Evolutionary conservation across 2,113 vertebrate species (phyloP).

Genomic region (Pheucticus melanocephalus): DNA sequence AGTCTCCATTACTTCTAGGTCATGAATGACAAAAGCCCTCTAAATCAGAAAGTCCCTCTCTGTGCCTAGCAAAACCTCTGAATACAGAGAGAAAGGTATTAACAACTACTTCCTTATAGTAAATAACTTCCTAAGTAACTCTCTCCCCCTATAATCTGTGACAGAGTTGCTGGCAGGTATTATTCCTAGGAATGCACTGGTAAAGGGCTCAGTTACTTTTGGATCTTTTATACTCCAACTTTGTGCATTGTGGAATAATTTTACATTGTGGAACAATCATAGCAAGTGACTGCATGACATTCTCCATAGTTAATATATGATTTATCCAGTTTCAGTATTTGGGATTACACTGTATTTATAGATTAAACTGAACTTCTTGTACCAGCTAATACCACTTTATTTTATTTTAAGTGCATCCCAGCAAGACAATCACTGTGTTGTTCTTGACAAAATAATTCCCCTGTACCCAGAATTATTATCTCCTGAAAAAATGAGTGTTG

Average conservation of each 20-base stretch:
- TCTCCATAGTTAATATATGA: background rate
- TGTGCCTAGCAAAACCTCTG: background rate
- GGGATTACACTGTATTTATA: background rate
- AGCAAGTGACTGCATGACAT: background rate
- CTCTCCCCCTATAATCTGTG: background rate
- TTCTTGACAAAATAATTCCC: background rate
- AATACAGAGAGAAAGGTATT: background rate
- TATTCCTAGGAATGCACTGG: background rate
- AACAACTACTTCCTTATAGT: background rate
- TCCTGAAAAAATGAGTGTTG: background rate
- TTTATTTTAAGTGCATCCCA: background rate
- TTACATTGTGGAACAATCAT: background rate
- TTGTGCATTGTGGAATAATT: background rate
- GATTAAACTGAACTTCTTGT: background rate
- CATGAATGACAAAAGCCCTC: background rate
- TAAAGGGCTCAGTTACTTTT: background rate
- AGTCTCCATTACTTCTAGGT: background rate
- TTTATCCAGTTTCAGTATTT: background rate
- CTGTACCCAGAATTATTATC: background rate
- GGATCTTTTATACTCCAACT: accelerated
- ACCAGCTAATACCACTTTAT: background rate
- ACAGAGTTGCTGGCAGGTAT: background rate
- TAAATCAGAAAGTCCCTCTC: background rate
- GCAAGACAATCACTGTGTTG: background rate
- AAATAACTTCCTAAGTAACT: background rate